Evolutionary conservation across 2,888 invertebrate genomes (phyloP).

Genomic region (Sicus ferrugineus): DNA sequence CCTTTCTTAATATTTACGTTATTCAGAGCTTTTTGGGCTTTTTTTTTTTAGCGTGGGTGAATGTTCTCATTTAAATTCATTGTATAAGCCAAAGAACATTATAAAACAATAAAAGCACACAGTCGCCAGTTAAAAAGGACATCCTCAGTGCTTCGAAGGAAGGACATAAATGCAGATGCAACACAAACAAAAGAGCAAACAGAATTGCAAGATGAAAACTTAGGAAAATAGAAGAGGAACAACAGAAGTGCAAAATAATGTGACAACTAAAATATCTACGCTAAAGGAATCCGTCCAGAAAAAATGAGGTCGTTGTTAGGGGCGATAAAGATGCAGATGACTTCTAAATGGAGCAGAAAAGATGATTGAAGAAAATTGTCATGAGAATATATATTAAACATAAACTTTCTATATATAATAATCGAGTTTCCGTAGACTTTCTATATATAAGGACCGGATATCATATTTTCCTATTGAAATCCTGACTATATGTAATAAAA

Average conservation of each 20-base stretch:
- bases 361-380: no score
- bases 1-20: no score
- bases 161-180: not conserved
- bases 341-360: slow-evolving; percentile 8
- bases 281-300: not conserved
- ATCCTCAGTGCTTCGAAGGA: not conserved
- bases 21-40: no score
- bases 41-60: no score
- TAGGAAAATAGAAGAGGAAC: no score
- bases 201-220: not conserved
- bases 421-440: no score
- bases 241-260: not conserved
- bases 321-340: not conserved
- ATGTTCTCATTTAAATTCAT: slow-evolving; percentile 33
- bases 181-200: not conserved
- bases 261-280: no score
- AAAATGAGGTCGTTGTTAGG: not conserved
- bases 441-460: no score
- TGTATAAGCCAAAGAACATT: not conserved
- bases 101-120: not conserved
- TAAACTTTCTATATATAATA: no score
- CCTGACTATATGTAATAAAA: no score
- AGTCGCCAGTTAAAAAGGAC: not conserved
- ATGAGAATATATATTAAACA: no score
- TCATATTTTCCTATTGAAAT: no score